Conservation (phyloP, 2,888 invertebrate species). For the Reticulitermes lucifugus region DNA sequence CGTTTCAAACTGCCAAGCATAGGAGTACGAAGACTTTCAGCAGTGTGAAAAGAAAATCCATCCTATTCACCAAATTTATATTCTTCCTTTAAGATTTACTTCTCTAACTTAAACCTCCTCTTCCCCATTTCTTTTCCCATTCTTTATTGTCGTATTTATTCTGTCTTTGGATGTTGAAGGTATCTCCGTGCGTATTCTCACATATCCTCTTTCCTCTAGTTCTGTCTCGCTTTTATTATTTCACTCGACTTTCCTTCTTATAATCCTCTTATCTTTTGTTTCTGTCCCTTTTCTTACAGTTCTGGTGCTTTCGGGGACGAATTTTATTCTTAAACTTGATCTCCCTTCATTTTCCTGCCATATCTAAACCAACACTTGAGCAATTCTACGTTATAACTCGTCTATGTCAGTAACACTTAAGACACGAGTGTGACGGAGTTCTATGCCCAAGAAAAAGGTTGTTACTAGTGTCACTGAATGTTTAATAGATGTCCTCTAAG, state of each 20-base stretch:
- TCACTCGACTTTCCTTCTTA: conserved; percentile 10
- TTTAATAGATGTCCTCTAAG: too few relatives aligned
- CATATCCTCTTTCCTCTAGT: conserved; percentile 12
- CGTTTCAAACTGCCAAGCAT: conserved; percentile 44
- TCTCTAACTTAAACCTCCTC: conserved; percentile 44
- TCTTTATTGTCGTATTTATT: conserved; percentile 48
- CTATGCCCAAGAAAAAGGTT: too few relatives aligned
- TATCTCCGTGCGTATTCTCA: neutral
- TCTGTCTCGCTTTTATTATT: conserved; percentile 18
- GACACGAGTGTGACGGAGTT: too few relatives aligned
- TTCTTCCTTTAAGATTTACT: conserved; percentile 44
- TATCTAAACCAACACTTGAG: conserved; percentile 21
- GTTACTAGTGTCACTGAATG: too few relatives aligned
- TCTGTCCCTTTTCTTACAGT: neutral
- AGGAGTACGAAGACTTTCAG: conserved; percentile 24
- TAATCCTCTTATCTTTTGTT: conserved; percentile 27
- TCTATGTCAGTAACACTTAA: too few relatives aligned
- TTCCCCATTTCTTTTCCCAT: conserved; percentile 38
- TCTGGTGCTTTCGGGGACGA: neutral
- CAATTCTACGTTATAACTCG: too few relatives aligned
- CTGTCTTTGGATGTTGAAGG: conserved; percentile 29
- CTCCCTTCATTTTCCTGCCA: conserved; percentile 2
- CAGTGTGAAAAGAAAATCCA: conserved; percentile 46
- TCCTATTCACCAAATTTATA: conserved; percentile 48
- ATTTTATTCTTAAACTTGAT: conserved; percentile 15